Percentiles rank a stretch among this genome's conserved stretches.
Conservation (phyloP, 2,113 vertebrate species). For the Coregonus clupeaformis region DNA sequence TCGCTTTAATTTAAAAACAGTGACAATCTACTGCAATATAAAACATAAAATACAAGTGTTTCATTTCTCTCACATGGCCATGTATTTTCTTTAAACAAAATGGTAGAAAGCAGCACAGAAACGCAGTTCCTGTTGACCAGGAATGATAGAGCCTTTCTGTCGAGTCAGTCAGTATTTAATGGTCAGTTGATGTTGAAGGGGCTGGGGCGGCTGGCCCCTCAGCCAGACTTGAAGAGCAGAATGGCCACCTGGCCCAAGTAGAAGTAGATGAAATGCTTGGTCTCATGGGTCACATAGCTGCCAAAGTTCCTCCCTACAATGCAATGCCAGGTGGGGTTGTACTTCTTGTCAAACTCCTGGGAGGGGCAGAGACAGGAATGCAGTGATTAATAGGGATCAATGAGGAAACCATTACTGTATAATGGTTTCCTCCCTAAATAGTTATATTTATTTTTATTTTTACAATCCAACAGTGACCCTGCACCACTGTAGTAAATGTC, state of each 20-base stretch:
- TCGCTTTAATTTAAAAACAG: constrained; percentile 69
- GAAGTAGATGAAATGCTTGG: constrained; percentile 99
- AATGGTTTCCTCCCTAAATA: background rate
- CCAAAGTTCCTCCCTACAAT: constrained; percentile 98
- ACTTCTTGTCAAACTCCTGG: constrained; percentile 98
- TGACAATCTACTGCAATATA: constrained; percentile 68
- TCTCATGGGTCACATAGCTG: constrained; percentile 97
- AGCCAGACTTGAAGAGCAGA: constrained; percentile 97
- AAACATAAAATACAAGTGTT: constrained; percentile 78
- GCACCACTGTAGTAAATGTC: too few relatives aligned
- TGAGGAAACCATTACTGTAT: background rate
- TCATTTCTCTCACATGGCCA: constrained; percentile 68
- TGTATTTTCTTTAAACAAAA: constrained; percentile 56
- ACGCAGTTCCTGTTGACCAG: constrained; percentile 79
- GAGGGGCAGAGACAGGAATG: constrained; percentile 22
- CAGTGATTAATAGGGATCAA: background rate
- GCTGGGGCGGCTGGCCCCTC: constrained; percentile 45
- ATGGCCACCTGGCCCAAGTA: constrained; percentile 98
- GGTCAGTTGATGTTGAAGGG: constrained; percentile 47
- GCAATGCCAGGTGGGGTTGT: constrained; percentile 98
- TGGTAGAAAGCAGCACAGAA: constrained; percentile 79
- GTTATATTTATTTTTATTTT: too few relatives aligned
- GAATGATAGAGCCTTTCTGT: constrained; percentile 74
- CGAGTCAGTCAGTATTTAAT: constrained; percentile 69
- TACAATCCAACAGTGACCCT: too few relatives aligned